phyloP scores from a whole-genome alignment of 2,113 vertebrate species.

The Podocnemis expansa region DNA sequence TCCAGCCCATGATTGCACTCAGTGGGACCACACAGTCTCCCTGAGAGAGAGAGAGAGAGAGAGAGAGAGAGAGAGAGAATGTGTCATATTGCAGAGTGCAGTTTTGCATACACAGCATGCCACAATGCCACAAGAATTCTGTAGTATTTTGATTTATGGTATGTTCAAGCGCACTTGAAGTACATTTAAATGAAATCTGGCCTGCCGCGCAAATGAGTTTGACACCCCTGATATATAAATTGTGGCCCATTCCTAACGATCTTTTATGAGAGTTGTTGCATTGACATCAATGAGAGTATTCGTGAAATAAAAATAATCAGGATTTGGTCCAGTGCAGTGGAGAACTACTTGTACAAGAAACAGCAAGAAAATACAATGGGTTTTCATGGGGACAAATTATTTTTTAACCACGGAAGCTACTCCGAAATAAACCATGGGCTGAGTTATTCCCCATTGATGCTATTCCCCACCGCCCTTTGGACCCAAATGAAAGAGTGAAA shows the following conservation, averaged over 20 bases:
- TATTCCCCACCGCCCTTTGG: background rate
- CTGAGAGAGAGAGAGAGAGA: too few species aligned
- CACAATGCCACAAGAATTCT: too few species aligned
- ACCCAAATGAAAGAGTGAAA: background rate
- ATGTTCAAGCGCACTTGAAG: too few species aligned
- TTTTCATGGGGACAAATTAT: background rate
- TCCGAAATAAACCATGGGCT: background rate
- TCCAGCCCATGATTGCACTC: too few species aligned
- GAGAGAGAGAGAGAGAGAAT: too few species aligned
- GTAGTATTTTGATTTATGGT: too few species aligned
- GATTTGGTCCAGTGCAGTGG: accelerated
- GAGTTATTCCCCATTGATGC: background rate
- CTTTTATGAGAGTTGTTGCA: background rate
- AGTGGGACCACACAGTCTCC: too few species aligned
- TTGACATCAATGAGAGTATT: background rate
- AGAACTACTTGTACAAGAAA: background rate
- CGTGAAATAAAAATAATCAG: background rate
- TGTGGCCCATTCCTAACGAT: background rate
- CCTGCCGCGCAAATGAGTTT: too few species aligned
- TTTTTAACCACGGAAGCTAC: background rate
- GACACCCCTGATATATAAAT: too few species aligned
- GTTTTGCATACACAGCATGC: too few species aligned
- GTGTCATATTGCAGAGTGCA: too few species aligned
- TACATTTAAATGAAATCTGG: too few species aligned
- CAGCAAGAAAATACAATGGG: background rate